Percentiles rank a stretch among this genome's conserved stretches.
Conservation (phyloP, 2,113 vertebrate species). For the Corydoras maculifer region DNA sequence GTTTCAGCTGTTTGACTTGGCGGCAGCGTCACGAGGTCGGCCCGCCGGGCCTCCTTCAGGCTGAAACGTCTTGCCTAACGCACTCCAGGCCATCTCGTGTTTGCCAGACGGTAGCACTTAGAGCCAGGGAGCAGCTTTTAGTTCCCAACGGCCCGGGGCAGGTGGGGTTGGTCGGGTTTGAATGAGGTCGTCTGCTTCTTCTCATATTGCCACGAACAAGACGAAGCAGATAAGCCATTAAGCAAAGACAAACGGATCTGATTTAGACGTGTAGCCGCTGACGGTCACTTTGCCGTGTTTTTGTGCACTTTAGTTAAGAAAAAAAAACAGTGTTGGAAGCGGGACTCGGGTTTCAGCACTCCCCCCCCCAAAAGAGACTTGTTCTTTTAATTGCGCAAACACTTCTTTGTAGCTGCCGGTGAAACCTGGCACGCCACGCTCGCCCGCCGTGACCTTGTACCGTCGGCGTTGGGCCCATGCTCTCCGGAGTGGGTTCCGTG, state of each 20-base stretch:
- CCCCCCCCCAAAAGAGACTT: conserved; percentile 27
- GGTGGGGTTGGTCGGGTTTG: conserved; percentile 28
- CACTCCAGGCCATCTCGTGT: conserved; percentile 17
- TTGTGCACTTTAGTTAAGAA: conserved; percentile 30
- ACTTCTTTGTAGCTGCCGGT: conserved; percentile 33
- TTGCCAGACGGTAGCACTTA: conserved; percentile 33
- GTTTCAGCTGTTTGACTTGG: conserved; percentile 7
- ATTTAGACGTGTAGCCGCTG: conserved; percentile 34
- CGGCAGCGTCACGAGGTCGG: background rate
- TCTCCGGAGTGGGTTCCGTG: conserved; percentile 11
- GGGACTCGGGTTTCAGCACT: conserved; percentile 32
- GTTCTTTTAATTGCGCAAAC: conserved; percentile 39
- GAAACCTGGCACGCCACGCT: conserved; percentile 31
- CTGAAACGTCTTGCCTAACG: conserved; percentile 21
- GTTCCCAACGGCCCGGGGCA: conserved; percentile 12
- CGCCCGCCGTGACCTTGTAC: conserved; percentile 34
- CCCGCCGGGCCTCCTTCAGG: conserved; percentile 11
- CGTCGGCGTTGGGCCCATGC: conserved; percentile 7
- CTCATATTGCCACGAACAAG: conserved; percentile 28
- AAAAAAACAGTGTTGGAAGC: conserved; percentile 33
- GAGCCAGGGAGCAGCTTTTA: conserved; percentile 23
- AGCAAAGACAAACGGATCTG: conserved; percentile 28
- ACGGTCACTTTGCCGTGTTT: conserved; percentile 35
- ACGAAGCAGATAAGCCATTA: conserved; percentile 31
- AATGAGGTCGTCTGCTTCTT: conserved; percentile 31